Percentiles rank a stretch among this genome's conserved stretches.
Conservation (phyloP, 92 coral and sea anemone genomes). For the Montipora capitata region DNA sequence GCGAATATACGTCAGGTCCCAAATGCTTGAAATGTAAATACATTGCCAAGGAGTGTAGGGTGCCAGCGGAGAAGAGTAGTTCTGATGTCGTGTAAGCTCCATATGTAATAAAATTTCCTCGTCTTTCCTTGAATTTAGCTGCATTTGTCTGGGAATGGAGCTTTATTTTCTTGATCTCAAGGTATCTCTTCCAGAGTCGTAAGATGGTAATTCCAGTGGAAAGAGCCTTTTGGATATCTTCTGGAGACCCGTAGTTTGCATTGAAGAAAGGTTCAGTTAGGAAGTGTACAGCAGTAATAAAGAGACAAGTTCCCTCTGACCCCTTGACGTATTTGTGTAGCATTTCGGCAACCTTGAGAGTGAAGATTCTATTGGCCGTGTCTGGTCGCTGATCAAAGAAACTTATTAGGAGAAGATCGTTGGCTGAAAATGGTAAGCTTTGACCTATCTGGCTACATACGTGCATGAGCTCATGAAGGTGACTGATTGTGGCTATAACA, state of each 20-base stretch:
- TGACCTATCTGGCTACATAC: background rate
- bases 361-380: background rate
- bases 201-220: background rate
- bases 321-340: background rate
- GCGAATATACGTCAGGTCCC: too few species aligned
- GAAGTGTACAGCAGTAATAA: background rate
- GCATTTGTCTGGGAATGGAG: conserved; percentile 21
- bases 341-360: conserved; percentile 8
- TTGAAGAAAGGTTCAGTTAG: background rate
- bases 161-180: background rate
- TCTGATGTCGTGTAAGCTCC: too few species aligned
- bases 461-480: conserved; percentile 36
- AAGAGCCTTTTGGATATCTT: background rate
- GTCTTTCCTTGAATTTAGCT: background rate
- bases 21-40: too few species aligned
- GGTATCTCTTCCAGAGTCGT: conserved; percentile 3
- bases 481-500: conserved; percentile 36
- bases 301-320: conserved; percentile 22
- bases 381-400: conserved; percentile 2
- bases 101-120: too few species aligned
- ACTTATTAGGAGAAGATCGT: background rate
- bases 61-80: too few species aligned
- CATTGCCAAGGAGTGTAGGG: too few species aligned
- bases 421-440: background rate
- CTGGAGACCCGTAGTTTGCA: background rate